Evolutionary conservation across 2,797 vertebrate genomes (phyloP).

Genomic region (Psittacula derbiana): DNA sequence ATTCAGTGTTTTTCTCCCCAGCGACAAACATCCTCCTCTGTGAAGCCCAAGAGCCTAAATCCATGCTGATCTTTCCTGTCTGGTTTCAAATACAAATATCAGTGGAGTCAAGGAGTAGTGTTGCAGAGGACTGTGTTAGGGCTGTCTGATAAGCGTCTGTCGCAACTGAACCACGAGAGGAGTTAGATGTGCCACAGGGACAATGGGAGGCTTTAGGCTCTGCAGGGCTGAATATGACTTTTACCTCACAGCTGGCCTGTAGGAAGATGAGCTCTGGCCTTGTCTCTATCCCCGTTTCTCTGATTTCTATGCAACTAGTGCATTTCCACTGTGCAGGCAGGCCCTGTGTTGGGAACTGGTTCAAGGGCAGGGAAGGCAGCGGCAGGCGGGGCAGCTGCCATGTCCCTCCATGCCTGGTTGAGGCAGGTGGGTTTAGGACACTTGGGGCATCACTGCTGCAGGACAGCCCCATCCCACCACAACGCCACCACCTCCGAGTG

Average conservation of each 20-base stretch:
- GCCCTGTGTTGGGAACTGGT: rapidly evolving
- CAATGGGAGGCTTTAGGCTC: not conserved
- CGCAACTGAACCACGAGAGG: rapidly evolving
- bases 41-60: not conserved
- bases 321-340: rapidly evolving
- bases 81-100: not conserved
- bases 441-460: not conserved
- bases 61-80: not conserved
- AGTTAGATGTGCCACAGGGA: not conserved
- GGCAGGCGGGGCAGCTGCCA: not conserved
- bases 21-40: not conserved
- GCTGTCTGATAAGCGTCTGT: not conserved
- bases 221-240: not conserved
- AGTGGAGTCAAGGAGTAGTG: not conserved
- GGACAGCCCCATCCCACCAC: not conserved
- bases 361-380: not conserved
- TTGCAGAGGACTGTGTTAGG: not conserved
- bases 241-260: not conserved
- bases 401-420: rapidly evolving
- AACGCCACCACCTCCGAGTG: not conserved
- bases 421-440: rapidly evolving
- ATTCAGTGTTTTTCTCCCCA: not conserved
- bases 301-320: not conserved
- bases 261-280: not conserved
- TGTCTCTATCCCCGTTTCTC: not conserved